A percentile compares a stretch with the other conserved stretches of the same genome.
These are phyloP conservation scores for Zonotrichia leucophrys DNA, from an alignment of 2,113 vertebrate species.

Conservation along the genomic window DNA sequence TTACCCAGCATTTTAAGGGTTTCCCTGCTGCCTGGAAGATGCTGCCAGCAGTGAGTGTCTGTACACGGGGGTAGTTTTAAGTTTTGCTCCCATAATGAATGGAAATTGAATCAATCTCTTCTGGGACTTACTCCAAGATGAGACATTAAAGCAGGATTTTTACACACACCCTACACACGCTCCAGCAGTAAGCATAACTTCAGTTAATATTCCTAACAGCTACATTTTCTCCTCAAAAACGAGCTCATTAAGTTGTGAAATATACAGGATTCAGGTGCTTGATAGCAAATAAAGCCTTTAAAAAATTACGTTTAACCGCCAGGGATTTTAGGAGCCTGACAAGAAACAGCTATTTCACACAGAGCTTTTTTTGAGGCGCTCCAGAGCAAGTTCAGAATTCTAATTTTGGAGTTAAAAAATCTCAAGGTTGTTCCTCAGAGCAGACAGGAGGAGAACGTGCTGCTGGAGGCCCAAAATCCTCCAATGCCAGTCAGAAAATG, in stretches of 20 bases:
- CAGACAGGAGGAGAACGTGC: background rate
- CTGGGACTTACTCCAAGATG: conserved; percentile 39
- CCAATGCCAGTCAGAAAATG: background rate
- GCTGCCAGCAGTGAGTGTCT: conserved; percentile 1
- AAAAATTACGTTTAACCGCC: conserved; percentile 19
- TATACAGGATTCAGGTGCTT: conserved; percentile 33
- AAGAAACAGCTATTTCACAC: background rate
- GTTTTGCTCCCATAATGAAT: conserved; percentile 25
- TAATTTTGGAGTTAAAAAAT: background rate
- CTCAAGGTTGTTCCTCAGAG: background rate
- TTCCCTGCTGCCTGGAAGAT: background rate
- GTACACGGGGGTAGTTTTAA: background rate
- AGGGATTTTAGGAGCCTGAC: conserved; percentile 26
- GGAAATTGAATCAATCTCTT: conserved; percentile 53
- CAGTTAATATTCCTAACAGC: conserved; percentile 25
- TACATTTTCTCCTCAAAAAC: conserved; percentile 25
- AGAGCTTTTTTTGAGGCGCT: background rate
- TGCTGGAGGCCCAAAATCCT: background rate
- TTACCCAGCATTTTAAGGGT: background rate
- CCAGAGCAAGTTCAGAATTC: conserved; percentile 17
- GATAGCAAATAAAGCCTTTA: conserved; percentile 50
- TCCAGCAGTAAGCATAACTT: background rate
- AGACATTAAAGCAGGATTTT: background rate
- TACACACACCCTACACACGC: background rate
- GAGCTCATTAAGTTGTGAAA: conserved; percentile 34